phyloP scores from a whole-genome alignment of 2,113 vertebrate species.

The Pithys albifrons region DNA sequence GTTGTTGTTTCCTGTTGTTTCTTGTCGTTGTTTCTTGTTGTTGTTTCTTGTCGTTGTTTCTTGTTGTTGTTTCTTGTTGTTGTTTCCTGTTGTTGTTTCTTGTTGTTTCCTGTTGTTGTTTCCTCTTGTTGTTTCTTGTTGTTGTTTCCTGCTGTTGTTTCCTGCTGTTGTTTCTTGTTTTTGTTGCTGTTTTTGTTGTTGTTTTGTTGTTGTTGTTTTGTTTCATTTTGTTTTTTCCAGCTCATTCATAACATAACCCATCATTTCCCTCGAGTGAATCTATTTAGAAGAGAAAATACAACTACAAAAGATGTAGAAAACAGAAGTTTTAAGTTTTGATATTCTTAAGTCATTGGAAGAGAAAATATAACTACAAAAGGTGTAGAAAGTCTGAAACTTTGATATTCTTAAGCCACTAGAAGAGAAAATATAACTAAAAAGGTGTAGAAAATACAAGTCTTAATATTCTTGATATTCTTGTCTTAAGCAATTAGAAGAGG shows the following conservation, averaged over 20 bases:
- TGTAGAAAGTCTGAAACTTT: background rate
- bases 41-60: no score
- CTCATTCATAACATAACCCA: background rate
- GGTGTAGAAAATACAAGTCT: background rate
- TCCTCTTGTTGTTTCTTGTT: no score
- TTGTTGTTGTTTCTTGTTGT: no score
- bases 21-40: no score
- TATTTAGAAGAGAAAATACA: background rate
- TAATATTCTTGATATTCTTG: background rate
- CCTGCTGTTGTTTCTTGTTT: no score
- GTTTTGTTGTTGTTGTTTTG: no score
- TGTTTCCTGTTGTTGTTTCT: no score
- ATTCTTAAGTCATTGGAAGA: background rate
- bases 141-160: no score
- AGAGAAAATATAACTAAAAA: background rate
- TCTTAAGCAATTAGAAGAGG: background rate
- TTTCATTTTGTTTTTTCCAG: background rate
- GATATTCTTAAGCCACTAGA: background rate
- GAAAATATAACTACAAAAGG: background rate
- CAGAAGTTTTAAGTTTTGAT: background rate
- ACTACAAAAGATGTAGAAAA: background rate
- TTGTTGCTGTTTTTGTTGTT: background rate
- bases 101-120: no score
- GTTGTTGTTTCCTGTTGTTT: no score
- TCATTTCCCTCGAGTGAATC: background rate